These are phyloP conservation scores for Rhinophrynus dorsalis DNA, from an alignment of 2,797 vertebrate genomes.

Conservation along the genomic window DNA sequence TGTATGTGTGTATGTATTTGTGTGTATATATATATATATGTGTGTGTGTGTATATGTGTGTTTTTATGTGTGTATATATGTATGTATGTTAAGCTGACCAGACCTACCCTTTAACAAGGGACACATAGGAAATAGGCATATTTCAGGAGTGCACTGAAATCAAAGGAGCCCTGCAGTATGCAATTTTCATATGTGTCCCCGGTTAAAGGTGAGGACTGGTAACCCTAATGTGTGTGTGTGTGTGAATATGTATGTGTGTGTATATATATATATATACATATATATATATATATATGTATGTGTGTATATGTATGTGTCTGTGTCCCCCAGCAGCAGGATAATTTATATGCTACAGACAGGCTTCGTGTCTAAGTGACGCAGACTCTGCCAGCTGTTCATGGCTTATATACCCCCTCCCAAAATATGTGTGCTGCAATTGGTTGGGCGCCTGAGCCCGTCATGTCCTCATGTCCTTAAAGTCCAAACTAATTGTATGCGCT, in stretches of 20 bases:
- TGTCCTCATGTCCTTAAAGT: slow-evolving; percentile 39
- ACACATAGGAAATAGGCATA: too few species aligned
- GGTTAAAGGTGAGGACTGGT: too few species aligned
- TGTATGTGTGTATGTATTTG: too few species aligned
- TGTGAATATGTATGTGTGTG: too few species aligned
- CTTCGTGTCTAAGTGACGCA: slow-evolving; percentile 37
- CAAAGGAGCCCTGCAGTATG: too few species aligned
- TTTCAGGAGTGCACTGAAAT: too few species aligned
- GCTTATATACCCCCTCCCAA: slow-evolving; percentile 43
- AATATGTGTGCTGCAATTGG: slow-evolving; percentile 39
- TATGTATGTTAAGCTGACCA: too few species aligned
- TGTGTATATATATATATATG: neutral
- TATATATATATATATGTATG: neutral
- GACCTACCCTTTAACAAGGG: too few species aligned
- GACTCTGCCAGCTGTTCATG: neutral
- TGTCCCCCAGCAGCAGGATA: neutral
- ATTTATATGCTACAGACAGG: neutral
- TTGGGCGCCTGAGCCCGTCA: slow-evolving; percentile 13
- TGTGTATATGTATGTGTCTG: neutral
- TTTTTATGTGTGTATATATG: neutral
- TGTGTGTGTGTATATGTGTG: neutral
- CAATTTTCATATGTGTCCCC: too few species aligned
- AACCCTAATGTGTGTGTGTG: too few species aligned
- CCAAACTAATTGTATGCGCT: slow-evolving; percentile 44
- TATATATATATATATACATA: neutral